Conservation (phyloP, 2,888 invertebrate species). For the Nephrotoma flavescens region DNA sequence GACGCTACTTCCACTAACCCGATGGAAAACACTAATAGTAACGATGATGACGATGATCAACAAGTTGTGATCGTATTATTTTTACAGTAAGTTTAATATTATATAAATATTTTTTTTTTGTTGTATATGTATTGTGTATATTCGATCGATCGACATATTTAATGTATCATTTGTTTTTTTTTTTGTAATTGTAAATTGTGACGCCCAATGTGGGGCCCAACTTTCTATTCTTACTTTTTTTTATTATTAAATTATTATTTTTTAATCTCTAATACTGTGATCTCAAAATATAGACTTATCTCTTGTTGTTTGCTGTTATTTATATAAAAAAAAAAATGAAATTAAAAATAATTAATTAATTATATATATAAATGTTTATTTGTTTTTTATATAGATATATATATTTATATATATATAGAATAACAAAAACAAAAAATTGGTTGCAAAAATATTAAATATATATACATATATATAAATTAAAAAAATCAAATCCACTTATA, state of each 20-base stretch:
- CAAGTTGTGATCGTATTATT: slow-evolving; percentile 6
- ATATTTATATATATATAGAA: neutral
- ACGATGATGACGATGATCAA: neutral
- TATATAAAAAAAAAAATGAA: slow-evolving; percentile 2
- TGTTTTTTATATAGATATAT: neutral
- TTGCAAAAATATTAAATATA: neutral
- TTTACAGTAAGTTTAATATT: neutral
- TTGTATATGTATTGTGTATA: neutral
- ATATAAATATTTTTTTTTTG: neutral
- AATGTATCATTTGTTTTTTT: neutral
- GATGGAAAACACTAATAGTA: neutral
- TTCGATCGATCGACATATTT: slow-evolving; percentile 4
- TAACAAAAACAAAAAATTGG: neutral
- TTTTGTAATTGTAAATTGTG: neutral
- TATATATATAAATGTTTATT: neutral
- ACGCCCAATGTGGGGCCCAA: neutral
- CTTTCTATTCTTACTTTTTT: neutral
- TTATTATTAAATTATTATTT: slow-evolving; percentile 9
- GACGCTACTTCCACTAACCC: neutral
- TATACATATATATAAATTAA: neutral
- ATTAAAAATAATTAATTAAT: neutral
- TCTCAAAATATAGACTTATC: slow-evolving; percentile 20
- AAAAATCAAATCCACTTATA: neutral
- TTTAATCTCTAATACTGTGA: slow-evolving; percentile 35
- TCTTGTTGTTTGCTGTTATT: slow-evolving; percentile 1